Conservation (phyloP, 2,113 vertebrate species). For the Microtus pennsylvanicus region DNA sequence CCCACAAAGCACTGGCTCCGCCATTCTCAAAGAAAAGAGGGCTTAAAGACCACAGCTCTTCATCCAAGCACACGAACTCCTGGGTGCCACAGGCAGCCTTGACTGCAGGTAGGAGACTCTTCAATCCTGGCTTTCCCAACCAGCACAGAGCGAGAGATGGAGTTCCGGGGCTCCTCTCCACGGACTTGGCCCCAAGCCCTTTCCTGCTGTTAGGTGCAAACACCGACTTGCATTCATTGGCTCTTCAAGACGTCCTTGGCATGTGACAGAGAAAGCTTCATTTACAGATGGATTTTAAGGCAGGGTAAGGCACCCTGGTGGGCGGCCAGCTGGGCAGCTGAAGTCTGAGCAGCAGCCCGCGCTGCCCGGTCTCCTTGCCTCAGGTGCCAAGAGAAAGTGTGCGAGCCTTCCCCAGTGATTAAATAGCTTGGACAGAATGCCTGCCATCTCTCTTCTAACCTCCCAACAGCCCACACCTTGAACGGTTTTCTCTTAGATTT, state of each 20-base stretch:
- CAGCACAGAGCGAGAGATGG: too few relatives aligned
- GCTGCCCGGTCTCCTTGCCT: neutral
- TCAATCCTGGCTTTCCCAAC: neutral
- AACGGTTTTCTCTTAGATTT: neutral
- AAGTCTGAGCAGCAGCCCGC: neutral
- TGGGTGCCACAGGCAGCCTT: neutral
- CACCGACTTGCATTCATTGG: neutral
- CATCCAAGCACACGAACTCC: neutral
- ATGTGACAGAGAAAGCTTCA: neutral
- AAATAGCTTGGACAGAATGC: accelerated
- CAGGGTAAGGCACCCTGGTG: neutral
- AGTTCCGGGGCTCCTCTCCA: accelerated
- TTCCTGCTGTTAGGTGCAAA: neutral
- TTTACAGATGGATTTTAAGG: neutral
- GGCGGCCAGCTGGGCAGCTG: neutral
- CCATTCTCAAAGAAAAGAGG: neutral
- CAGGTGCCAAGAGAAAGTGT: neutral
- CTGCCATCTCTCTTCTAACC: accelerated
- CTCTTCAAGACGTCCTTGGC: neutral
- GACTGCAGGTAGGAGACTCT: accelerated
- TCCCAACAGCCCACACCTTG: accelerated
- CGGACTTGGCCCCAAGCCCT: neutral
- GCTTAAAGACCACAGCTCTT: neutral
- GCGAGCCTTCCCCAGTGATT: neutral
- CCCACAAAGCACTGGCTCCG: neutral